These are phyloP conservation scores for Tribolium madens DNA, from an alignment of 1,140 invertebrate genomes.

Conservation along the genomic window DNA sequence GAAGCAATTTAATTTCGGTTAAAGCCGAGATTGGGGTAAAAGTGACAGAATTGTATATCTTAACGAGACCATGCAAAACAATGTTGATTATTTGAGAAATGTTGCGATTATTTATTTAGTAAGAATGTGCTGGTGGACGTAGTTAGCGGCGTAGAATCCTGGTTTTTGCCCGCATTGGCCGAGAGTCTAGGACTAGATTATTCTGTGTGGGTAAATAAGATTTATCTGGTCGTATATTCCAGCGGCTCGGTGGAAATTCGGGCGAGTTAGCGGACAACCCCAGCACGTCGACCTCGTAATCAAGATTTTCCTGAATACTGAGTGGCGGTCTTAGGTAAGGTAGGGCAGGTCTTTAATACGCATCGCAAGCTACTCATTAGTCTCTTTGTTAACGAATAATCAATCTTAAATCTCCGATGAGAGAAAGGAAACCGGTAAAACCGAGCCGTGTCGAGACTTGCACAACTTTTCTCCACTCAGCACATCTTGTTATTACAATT, in stretches of 20 bases:
- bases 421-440: slow-evolving; percentile 11
- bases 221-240: slow-evolving; percentile 44
- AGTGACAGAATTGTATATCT: slow-evolving; percentile 16
- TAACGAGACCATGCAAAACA: slow-evolving; percentile 30
- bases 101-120: slow-evolving; percentile 39
- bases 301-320: slow-evolving; percentile 42
- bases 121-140: slow-evolving; percentile 37
- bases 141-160: slow-evolving; percentile 34
- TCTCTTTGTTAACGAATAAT: slow-evolving; percentile 41
- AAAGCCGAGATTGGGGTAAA: background rate
- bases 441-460: background rate
- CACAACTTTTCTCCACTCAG: slow-evolving; percentile 33
- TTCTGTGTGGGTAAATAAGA: slow-evolving; percentile 39
- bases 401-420: slow-evolving; percentile 37
- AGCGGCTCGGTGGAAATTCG: slow-evolving; percentile 37
- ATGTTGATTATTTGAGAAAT: slow-evolving; percentile 44
- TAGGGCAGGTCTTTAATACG: slow-evolving; percentile 39
- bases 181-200: slow-evolving; percentile 42
- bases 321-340: slow-evolving; percentile 33
- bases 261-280: slow-evolving; percentile 37
- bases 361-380: slow-evolving; percentile 39
- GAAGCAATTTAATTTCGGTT: background rate
- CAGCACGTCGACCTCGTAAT: slow-evolving; percentile 41
- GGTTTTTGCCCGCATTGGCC: slow-evolving; percentile 21
- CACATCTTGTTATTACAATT: slow-evolving; percentile 39